Evolutionary conservation across 2,888 invertebrate genomes (phyloP).

Genomic region (Celastrina argiolus): DNA sequence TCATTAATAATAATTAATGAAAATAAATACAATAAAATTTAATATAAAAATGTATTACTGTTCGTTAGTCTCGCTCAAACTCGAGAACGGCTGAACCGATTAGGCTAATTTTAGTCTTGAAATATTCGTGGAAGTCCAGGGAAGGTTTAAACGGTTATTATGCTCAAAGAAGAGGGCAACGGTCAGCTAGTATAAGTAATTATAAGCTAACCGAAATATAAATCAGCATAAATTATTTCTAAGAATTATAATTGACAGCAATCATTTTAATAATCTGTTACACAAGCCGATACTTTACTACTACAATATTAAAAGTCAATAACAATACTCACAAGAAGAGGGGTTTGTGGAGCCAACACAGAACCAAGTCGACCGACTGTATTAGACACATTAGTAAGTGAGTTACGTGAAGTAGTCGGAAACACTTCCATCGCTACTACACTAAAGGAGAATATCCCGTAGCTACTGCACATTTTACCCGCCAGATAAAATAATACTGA

Average conservation of each 20-base stretch:
- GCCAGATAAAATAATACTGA: constrained; percentile 75
- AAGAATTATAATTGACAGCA: neutral
- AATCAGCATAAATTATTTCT: too few relatives aligned
- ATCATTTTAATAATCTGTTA: neutral
- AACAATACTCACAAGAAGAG: constrained; percentile 74
- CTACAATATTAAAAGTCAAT: neutral
- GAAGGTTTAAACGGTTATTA: too few relatives aligned
- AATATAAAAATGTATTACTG: too few relatives aligned
- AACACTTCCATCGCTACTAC: constrained; percentile 84
- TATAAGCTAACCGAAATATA: too few relatives aligned
- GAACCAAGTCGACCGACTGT: constrained; percentile 81
- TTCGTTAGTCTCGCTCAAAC: too few relatives aligned
- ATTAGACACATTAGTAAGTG: constrained; percentile 80
- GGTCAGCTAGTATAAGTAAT: too few relatives aligned
- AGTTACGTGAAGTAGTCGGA: constrained; percentile 82
- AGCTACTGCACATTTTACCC: constrained; percentile 82
- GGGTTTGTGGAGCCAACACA: constrained; percentile 81
- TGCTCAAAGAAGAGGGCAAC: too few relatives aligned
- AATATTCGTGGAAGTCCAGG: too few relatives aligned
- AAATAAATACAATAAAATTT: too few relatives aligned
- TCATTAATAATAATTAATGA: too few relatives aligned
- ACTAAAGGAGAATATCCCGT: constrained; percentile 80
- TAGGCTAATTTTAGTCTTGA: too few relatives aligned
- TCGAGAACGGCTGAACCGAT: too few relatives aligned
- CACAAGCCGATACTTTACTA: neutral